Evolutionary conservation across 2,113 vertebrate species (phyloP).

Genomic region (Cathartes aura): DNA sequence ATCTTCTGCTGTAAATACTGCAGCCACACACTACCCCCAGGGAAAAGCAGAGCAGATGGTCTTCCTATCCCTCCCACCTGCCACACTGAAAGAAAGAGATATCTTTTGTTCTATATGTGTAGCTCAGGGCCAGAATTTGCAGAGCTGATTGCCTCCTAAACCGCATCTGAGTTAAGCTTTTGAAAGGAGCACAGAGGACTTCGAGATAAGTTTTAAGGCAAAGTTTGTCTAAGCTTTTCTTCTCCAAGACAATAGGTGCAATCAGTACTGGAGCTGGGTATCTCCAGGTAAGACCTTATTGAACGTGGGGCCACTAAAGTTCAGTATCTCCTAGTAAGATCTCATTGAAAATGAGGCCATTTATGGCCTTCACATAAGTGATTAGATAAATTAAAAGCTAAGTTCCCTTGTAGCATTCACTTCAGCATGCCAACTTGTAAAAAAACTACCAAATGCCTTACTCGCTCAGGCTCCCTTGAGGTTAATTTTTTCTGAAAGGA

Average conservation of each 20-base stretch:
- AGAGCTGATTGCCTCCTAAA: background rate
- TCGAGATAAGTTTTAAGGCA: background rate
- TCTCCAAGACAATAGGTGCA: background rate
- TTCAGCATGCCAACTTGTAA: background rate
- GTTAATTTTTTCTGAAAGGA: background rate
- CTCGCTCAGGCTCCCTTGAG: background rate
- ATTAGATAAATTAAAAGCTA: background rate
- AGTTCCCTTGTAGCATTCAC: background rate
- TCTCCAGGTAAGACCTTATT: background rate
- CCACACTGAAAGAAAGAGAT: background rate
- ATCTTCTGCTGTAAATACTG: background rate
- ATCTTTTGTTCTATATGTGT: slow-evolving; percentile 17
- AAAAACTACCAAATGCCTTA: background rate
- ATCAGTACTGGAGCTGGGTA: background rate
- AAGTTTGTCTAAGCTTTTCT: background rate
- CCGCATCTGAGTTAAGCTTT: background rate
- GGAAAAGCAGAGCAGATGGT: slow-evolving; percentile 63
- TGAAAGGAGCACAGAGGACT: background rate
- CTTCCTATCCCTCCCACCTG: slow-evolving; percentile 54
- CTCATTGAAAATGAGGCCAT: background rate
- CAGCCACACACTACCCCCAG: background rate
- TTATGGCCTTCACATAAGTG: background rate
- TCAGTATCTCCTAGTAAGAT: background rate
- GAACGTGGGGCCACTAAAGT: background rate
- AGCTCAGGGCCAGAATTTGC: slow-evolving; percentile 45